Conservation (phyloP, 1,140 invertebrate species). For the Pararge aegeria region DNA sequence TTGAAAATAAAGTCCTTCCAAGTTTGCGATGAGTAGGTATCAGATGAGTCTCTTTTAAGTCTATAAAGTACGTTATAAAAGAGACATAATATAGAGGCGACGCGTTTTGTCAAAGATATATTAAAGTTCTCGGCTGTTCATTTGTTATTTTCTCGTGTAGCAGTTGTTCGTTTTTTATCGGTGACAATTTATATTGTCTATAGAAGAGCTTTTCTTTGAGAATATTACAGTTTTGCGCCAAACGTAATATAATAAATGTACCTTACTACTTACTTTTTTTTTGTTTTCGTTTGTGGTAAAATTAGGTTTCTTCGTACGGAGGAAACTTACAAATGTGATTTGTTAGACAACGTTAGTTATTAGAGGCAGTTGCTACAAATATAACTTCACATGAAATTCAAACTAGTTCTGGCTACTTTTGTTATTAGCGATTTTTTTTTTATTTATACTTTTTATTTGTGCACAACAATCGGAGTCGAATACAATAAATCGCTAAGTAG, state of each 20-base stretch:
- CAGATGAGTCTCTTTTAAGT: background rate
- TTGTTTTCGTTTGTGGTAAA: too few relatives aligned
- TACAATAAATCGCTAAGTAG: too few relatives aligned
- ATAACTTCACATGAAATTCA: too few relatives aligned
- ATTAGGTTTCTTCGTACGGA: too few relatives aligned
- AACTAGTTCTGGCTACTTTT: too few relatives aligned
- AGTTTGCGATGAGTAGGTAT: background rate
- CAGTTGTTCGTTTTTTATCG: background rate
- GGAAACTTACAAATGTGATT: too few relatives aligned
- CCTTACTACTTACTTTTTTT: too few relatives aligned
- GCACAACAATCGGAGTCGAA: too few relatives aligned
- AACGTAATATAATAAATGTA: background rate
- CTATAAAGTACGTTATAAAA: background rate
- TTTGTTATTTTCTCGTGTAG: conserved; percentile 1
- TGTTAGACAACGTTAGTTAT: too few relatives aligned
- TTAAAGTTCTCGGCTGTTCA: background rate
- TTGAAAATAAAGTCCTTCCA: background rate
- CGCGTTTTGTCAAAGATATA: conserved; percentile 2
- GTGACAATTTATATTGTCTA: background rate
- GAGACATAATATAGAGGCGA: background rate
- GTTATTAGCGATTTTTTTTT: too few relatives aligned
- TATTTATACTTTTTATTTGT: too few relatives aligned
- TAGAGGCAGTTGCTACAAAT: too few relatives aligned
- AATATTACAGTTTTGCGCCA: background rate
- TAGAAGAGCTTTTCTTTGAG: background rate